These are phyloP conservation scores for Drosophila hydei DNA, from an alignment of 1,140 invertebrate genomes.

Conservation along the genomic window DNA sequence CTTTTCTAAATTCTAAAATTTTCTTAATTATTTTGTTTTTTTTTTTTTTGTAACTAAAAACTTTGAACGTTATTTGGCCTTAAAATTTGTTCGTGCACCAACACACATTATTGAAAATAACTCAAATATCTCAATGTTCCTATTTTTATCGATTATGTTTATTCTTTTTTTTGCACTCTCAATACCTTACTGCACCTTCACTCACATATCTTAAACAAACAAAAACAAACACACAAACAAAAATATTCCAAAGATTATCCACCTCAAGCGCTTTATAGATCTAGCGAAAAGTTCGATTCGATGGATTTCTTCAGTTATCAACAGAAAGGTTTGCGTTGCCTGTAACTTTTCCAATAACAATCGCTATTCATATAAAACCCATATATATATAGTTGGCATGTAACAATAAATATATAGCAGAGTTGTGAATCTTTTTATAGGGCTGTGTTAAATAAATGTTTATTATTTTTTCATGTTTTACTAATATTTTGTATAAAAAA, in stretches of 20 bases:
- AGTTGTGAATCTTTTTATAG: conserved; percentile 25
- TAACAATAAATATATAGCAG: conserved; percentile 24
- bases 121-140: not conserved
- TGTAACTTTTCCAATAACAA: conserved; percentile 53
- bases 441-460: no score
- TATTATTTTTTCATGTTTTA: not conserved
- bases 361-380: conserved; percentile 22
- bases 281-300: conserved; percentile 87
- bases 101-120: conserved; percentile 17
- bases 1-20: conserved; percentile 30
- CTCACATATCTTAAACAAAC: conserved; percentile 31
- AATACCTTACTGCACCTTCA: conserved; percentile 28
- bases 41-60: conserved; percentile 54
- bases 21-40: conserved; percentile 34
- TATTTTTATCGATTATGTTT: conserved; percentile 4
- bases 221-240: conserved; percentile 5
- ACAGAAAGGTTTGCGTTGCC: conserved; percentile 80
- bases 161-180: conserved; percentile 17
- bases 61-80: conserved; percentile 24
- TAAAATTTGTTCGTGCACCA: conserved; percentile 25
- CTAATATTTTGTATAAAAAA: not conserved
- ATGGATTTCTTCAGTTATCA: conserved; percentile 85
- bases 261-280: conserved; percentile 86
- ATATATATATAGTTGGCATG: conserved; percentile 3
- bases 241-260: conserved; percentile 72